A percentile compares a stretch with the other conserved stretches of the same genome.
phyloP scores from a whole-genome alignment of 2,888 invertebrate genomes.

The Clusia tigrina region DNA sequence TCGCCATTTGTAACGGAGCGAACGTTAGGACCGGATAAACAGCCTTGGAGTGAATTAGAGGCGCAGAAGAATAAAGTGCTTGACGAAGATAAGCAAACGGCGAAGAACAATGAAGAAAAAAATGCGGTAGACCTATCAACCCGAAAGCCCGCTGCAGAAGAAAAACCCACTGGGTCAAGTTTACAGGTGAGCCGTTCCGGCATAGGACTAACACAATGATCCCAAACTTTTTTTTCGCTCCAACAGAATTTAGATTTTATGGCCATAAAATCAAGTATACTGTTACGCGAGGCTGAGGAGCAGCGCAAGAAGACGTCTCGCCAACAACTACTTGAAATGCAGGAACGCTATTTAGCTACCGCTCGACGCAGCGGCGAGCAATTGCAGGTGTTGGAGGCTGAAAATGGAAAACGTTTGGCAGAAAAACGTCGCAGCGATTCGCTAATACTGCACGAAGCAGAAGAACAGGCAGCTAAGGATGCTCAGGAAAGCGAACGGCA shows the following conservation, averaged over 20 bases:
- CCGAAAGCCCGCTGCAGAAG: neutral
- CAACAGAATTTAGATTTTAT: constrained; percentile 30
- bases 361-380: constrained; percentile 23
- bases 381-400: constrained; percentile 32
- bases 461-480: constrained; percentile 43
- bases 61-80: neutral
- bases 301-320: constrained; percentile 26
- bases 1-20: constrained; percentile 35
- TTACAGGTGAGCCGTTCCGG: neutral
- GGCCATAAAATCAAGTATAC: constrained; percentile 28
- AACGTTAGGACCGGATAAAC: constrained; percentile 32
- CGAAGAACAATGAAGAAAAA: neutral
- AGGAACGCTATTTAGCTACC: neutral
- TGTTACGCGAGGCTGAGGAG: constrained; percentile 30
- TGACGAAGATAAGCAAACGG: neutral
- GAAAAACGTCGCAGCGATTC: constrained; percentile 42
- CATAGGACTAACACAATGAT: neutral
- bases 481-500: constrained; percentile 46
- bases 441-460: constrained; percentile 48
- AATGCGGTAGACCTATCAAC: neutral
- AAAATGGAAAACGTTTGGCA: constrained; percentile 36
- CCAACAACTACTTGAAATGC: constrained; percentile 32
- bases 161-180: neutral
- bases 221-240: neutral
- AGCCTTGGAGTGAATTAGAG: constrained; percentile 4